These are phyloP conservation scores for Morelia viridis DNA, from an alignment of 2,797 vertebrate species.

Conservation along the genomic window DNA sequence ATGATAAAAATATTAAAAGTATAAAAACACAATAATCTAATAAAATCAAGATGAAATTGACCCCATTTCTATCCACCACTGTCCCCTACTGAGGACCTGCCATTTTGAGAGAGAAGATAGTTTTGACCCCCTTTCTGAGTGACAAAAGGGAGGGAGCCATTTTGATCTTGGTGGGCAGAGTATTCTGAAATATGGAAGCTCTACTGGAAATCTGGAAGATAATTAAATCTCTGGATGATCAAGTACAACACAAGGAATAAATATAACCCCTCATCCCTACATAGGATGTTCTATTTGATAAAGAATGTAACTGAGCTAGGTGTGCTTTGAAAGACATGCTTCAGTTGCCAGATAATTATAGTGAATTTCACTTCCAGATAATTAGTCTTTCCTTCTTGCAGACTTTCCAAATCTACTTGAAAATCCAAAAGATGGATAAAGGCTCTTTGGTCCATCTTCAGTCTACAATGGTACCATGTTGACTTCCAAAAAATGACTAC, in stretches of 20 bases:
- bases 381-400: too few relatives aligned
- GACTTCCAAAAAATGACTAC: too few relatives aligned
- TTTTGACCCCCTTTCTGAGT: too few relatives aligned
- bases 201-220: background rate
- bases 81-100: too few relatives aligned
- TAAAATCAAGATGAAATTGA: background rate
- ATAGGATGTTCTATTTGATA: background rate
- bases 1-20: background rate
- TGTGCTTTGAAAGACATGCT: background rate
- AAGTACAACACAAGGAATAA: background rate
- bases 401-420: too few relatives aligned
- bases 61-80: too few relatives aligned
- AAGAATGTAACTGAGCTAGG: background rate
- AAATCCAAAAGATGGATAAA: too few relatives aligned
- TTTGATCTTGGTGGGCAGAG: too few relatives aligned
- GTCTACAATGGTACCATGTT: too few relatives aligned
- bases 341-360: background rate
- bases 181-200: background rate
- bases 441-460: too few relatives aligned
- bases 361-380: background rate
- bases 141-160: too few relatives aligned
- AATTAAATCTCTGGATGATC: background rate
- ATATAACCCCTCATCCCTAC: background rate
- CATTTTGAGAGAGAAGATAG: too few relatives aligned
- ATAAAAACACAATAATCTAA: background rate